Evolutionary conservation across 2,888 invertebrate species (phyloP).

Genomic region (Cephonodes hylas): DNA sequence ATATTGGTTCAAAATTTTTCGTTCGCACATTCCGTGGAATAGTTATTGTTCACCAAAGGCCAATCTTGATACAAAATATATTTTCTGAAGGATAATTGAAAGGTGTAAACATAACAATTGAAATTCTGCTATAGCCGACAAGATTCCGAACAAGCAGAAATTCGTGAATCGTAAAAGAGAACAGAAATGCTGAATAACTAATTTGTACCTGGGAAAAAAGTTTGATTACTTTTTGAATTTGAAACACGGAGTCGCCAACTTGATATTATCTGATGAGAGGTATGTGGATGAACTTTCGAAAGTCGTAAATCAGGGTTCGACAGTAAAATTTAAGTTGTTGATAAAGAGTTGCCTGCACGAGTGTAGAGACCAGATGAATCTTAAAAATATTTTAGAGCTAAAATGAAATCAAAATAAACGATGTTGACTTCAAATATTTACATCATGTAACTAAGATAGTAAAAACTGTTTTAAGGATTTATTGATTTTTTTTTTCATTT

Average conservation of each 20-base stretch:
- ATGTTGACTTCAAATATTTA: too few species aligned
- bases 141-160: not conserved
- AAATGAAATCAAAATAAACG: too few species aligned
- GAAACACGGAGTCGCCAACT: constrained; percentile 8
- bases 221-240: constrained; percentile 24
- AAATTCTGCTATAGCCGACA: not conserved
- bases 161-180: not conserved
- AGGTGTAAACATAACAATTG: too few species aligned
- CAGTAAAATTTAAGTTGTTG: constrained; percentile 10
- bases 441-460: too few species aligned
- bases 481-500: too few species aligned
- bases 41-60: too few species aligned
- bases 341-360: not conserved
- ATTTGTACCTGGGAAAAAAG: constrained; percentile 14
- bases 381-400: not conserved
- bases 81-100: too few species aligned
- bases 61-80: too few species aligned
- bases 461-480: too few species aligned
- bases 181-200: not conserved
- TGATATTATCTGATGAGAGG: constrained; percentile 20
- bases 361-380: not conserved
- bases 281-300: constrained; percentile 15
- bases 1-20: too few species aligned
- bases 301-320: constrained; percentile 16
- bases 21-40: too few species aligned